Base-by-base conservation (phyloP, 2,113 vertebrate species). In the Chauna torquata region DNA sequence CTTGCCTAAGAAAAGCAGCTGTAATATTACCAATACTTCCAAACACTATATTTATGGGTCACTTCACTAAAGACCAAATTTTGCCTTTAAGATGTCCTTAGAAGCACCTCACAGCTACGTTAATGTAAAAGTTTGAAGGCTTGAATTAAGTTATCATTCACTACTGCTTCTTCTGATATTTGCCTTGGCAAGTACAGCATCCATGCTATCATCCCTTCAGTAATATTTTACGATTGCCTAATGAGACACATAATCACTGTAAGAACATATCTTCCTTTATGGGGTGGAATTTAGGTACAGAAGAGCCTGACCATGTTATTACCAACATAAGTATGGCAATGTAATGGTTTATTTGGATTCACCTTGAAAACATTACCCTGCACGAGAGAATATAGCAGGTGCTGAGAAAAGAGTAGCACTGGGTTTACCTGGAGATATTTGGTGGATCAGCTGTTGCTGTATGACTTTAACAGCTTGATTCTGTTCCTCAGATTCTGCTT, bases 101-200 rank as follows among this genome's bases (percentile, higher is more conserved):
- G 30, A 27, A 94, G 16, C n/a, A 22, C 8, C 89, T 66, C 52
- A 59, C 52, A 89, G n/a, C 38, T 79, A 57, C 64, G 66, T 22
- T 78, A 34, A 49, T 85, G 78, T 85, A 87, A 80, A 61, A 92
- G 61, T 52, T 59, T 50, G 44, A 79, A 82, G 30, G 44, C 57
- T 88, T 82, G 57, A 90, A 91, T 94, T 82, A 90, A 81, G 58
- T 47, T 97, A 62, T 91, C 85, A 79, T 88, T 88, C 58, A 42
- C 52, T 69, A 55, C 18, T 2, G 2, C 55, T 89, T 86, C 94
- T 97, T 94, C 61, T 80, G 66, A 65, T 64, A 61, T 34, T 0
- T 81, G 75, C 36, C 61, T 72, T 80, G 78, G 70, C 68, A 88
- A 74, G 16, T 28, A 40, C 38, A 93, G 30, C 62, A 76, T 76